Evolutionary conservation across 2,113 vertebrate genomes (phyloP), one percentile per base, ranked within the genome.

Genomic region (Dryoscopus gambensis): DNA sequence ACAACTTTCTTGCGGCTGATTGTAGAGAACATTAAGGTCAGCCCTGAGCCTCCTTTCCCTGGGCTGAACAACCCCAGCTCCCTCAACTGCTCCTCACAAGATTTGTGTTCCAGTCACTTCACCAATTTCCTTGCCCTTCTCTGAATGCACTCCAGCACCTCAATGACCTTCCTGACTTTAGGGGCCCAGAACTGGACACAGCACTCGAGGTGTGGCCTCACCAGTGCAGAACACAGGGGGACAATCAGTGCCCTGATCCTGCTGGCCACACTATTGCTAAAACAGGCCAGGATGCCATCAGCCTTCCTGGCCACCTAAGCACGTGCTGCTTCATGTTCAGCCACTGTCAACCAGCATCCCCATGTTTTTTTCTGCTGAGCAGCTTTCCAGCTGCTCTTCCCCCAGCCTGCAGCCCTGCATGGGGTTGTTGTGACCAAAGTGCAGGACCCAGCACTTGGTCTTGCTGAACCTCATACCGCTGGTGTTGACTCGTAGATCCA

Each of bases 331-430:
- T 65, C 30, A 7, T 13, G 20, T 40, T 65, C 70, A 49, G 60
- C 40, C n/a, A 5, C 30, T 56, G 12, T 30, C 15, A 47, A 5
- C 19, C 0, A 1, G 6, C 12, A 47, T 15, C 19, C n/a, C 20
- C 0, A 0, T 56, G 42, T 1, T 40, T 65, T 63, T n/a, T 64
- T 30, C 10, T 56, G 40, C 24, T 40, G 14, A n/a, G 35, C n/a
- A 65, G 24, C 30, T 65, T 74, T 56, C 59, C 42, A 75, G 35
- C 35, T 75, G 60, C 16, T 40, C 39, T 56, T 13, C 13, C 24
- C 19, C 42, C 42, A 42, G 15, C 52, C 50, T 56, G 60, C 39
- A 40, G 19, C 19, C 23, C 19, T 42, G 33, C 39, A 37, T 37
- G 27, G 22, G 27, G 14, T 46, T 27, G 20, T 49, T 85, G 60